Percentiles rank a stretch among this genome's conserved stretches.
These are phyloP conservation scores for Nycteola revayana DNA, from an alignment of 2,888 invertebrate species.

Conservation along the genomic window DNA sequence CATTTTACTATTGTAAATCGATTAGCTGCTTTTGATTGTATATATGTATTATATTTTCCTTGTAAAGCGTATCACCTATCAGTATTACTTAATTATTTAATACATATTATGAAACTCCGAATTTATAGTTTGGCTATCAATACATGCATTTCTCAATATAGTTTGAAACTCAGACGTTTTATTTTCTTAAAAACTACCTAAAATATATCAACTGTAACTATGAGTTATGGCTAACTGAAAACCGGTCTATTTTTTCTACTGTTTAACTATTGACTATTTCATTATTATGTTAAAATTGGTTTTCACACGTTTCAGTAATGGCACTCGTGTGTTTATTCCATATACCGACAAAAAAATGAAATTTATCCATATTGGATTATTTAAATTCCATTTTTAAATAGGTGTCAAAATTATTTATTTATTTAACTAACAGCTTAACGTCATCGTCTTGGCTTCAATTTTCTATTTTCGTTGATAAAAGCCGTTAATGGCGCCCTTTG, in stretches of 20 bases:
- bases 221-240: constrained; percentile 77
- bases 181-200: constrained; percentile 73
- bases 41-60: too few species aligned
- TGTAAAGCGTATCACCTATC: too few species aligned
- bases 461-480: constrained; percentile 6
- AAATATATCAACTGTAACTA: constrained; percentile 70
- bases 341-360: constrained; percentile 20
- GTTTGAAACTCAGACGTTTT: constrained; percentile 56
- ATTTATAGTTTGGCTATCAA: too few species aligned
- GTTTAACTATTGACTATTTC: constrained; percentile 74
- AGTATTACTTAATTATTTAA: too few species aligned
- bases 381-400: constrained; percentile 29
- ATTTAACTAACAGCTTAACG: constrained; percentile 13
- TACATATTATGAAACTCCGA: too few species aligned
- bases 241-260: constrained; percentile 77
- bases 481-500: constrained; percentile 6
- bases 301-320: constrained; percentile 49
- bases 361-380: constrained; percentile 18
- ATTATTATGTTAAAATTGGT: constrained; percentile 44
- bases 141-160: constrained; percentile 34
- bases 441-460: constrained; percentile 18
- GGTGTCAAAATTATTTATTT: constrained; percentile 24
- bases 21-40: too few species aligned
- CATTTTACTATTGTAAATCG: too few species aligned
- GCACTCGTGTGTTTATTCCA: constrained; percentile 52